A percentile compares a stretch with the other conserved stretches of the same genome.
These are phyloP conservation scores for Euura saliciscinereae DNA, from an alignment of 1,140 invertebrate species.

Conservation along the genomic window DNA sequence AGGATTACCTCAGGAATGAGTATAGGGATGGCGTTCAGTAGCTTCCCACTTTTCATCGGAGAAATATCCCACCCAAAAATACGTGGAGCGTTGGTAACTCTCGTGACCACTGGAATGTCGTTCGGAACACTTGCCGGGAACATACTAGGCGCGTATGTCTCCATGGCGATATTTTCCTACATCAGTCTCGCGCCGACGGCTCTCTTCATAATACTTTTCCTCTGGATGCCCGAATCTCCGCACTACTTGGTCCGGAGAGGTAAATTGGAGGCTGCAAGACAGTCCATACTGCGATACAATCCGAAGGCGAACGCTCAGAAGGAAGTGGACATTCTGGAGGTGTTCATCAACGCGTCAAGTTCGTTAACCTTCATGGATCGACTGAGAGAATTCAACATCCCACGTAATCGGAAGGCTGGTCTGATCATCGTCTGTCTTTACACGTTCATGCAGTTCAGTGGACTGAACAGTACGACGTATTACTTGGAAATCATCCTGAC, in stretches of 20 bases:
- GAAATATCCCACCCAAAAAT: constrained; percentile 69
- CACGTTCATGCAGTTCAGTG: constrained; percentile 77
- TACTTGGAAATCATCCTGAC: constrained; percentile 78
- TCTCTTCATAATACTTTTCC: constrained; percentile 65
- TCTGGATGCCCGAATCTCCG: constrained; percentile 76
- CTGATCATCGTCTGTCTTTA: constrained; percentile 69
- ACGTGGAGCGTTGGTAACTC: constrained; percentile 69
- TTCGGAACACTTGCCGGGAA: constrained; percentile 74
- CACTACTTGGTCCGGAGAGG: constrained; percentile 67
- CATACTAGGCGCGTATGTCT: constrained; percentile 66
- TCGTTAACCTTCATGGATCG: constrained; percentile 12
- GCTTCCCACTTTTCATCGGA: constrained; percentile 69
- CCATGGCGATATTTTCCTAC: constrained; percentile 64
- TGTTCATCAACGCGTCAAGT: constrained; percentile 32
- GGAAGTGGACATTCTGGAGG: constrained; percentile 37
- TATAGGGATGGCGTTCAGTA: constrained; percentile 68
- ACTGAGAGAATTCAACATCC: constrained; percentile 28
- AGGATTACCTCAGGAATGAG: constrained; percentile 66
- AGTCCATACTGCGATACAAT: constrained; percentile 40
- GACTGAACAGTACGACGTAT: constrained; percentile 76
- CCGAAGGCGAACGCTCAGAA: constrained; percentile 28
- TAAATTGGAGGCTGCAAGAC: constrained; percentile 63
- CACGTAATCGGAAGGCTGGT: constrained; percentile 65
- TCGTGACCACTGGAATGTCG: constrained; percentile 51
- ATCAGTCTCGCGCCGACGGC: constrained; percentile 64